Percentiles rank a stretch among this genome's conserved stretches.
Evolutionary conservation across 2,113 vertebrate species (phyloP).

Genomic region (Psettodes erumei): DNA sequence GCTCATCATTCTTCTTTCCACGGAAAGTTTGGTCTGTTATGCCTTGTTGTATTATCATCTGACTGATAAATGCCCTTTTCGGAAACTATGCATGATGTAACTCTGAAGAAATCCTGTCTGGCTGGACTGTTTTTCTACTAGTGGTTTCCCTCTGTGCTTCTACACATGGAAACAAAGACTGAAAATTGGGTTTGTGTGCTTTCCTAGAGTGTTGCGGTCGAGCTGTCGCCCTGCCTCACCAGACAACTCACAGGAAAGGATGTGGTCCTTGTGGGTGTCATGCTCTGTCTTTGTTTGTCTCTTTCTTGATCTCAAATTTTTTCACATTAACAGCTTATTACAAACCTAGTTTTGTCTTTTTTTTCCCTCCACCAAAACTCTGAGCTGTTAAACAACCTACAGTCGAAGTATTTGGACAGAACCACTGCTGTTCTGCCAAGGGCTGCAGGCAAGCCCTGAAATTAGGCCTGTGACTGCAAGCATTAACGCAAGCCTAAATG

Average conservation of each 20-base stretch:
- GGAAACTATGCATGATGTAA: conserved; percentile 39
- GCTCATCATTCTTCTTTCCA: conserved; percentile 16
- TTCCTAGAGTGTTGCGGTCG: conserved; percentile 58
- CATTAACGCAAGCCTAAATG: conserved; percentile 21
- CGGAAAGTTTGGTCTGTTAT: conserved; percentile 7
- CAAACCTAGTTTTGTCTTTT: background rate
- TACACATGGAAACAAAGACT: conserved; percentile 39
- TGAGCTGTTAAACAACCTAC: conserved; percentile 4
- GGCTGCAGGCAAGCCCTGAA: conserved; percentile 9
- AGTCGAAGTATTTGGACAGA: conserved; percentile 34
- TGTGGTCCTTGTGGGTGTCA: conserved; percentile 62
- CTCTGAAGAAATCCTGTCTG: conserved; percentile 41
- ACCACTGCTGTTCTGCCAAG: conserved; percentile 28
- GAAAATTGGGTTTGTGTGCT: conserved; percentile 52
- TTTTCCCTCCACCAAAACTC: background rate
- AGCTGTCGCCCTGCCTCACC: conserved; percentile 66
- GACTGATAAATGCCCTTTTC: background rate
- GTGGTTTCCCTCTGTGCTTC: conserved; percentile 49
- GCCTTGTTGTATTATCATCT: conserved; percentile 5
- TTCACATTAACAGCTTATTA: conserved; percentile 22
- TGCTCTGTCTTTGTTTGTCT: conserved; percentile 19
- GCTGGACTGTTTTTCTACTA: background rate
- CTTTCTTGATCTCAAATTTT: conserved; percentile 15
- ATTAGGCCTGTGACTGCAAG: conserved; percentile 18
- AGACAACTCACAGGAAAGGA: conserved; percentile 55